A percentile compares a stretch with the other conserved stretches of the same genome.
Conservation (phyloP, 2,113 vertebrate genomes). For the Pachypanchax playfairii region DNA sequence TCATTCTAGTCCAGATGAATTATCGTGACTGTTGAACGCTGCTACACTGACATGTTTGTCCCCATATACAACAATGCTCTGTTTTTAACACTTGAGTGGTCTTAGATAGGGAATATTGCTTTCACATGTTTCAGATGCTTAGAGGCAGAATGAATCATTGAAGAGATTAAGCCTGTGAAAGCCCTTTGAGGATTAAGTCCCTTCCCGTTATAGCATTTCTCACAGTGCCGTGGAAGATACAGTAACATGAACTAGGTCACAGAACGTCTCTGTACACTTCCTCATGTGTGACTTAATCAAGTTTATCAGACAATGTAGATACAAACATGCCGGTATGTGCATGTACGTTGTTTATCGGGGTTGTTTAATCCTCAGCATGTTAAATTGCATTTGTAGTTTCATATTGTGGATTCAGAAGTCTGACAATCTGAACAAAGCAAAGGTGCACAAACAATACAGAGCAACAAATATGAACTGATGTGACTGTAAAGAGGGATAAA, state of each 20-base stretch:
- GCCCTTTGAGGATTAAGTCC: conserved; percentile 71
- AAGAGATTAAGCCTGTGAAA: conserved; percentile 69
- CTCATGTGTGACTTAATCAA: conserved; percentile 14
- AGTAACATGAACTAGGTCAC: conserved; percentile 58
- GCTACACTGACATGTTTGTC: conserved; percentile 36
- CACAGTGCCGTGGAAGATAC: conserved; percentile 42
- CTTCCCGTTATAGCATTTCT: conserved; percentile 59
- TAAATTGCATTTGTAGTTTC: too few species aligned
- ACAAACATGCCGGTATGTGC: not conserved
- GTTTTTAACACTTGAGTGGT: conserved; percentile 25
- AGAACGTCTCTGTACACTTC: conserved; percentile 36
- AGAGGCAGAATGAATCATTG: conserved; percentile 71
- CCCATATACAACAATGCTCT: conserved; percentile 21
- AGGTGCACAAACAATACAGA: too few species aligned
- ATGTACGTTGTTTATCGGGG: not conserved
- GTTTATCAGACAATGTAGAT: conserved; percentile 36
- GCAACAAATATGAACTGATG: too few species aligned
- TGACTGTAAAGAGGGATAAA: too few species aligned
- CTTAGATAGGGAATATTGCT: conserved; percentile 61
- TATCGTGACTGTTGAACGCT: conserved; percentile 17
- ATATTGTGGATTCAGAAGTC: too few species aligned
- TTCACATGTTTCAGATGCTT: conserved; percentile 71
- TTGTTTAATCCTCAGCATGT: too few species aligned
- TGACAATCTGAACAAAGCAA: too few species aligned
- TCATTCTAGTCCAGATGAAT: conserved; percentile 29